Conservation (phyloP, 2,888 invertebrate species). For the Aphodius granarius region DNA sequence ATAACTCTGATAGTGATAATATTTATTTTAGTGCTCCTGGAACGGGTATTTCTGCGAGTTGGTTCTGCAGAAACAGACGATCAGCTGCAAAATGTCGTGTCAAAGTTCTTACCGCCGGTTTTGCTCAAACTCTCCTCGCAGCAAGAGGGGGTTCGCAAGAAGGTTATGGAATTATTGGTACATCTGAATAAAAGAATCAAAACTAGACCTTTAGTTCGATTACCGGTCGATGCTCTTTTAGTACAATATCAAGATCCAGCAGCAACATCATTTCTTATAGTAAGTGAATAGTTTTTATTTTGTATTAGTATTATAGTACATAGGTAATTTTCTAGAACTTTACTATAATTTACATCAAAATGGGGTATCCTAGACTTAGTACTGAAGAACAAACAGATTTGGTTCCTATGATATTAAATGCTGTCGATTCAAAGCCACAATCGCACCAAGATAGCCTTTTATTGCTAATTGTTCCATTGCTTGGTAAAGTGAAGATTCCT, state of each 20-base stretch:
- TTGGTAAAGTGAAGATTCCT: conserved; percentile 60
- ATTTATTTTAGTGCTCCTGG: conserved; percentile 72
- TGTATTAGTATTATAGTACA: background rate
- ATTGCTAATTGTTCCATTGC: conserved; percentile 75
- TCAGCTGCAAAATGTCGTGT: conserved; percentile 78
- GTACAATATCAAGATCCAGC: conserved; percentile 78
- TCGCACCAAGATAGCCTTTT: conserved; percentile 86
- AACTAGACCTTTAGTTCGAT: conserved; percentile 77
- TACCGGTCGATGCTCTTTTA: conserved; percentile 83
- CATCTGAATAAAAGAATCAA: conserved; percentile 91
- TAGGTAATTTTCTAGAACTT: conserved; percentile 72
- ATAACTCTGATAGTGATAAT: conserved; percentile 16
- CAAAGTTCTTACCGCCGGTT: conserved; percentile 84
- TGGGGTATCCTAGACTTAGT: conserved; percentile 84
- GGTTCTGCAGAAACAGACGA: conserved; percentile 90
- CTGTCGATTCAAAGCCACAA: conserved; percentile 78
- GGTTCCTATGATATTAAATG: conserved; percentile 73
- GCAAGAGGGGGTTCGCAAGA: conserved; percentile 75
- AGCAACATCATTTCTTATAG: conserved; percentile 77
- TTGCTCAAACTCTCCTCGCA: conserved; percentile 87
- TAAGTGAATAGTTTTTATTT: conserved; percentile 52
- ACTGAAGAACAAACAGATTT: conserved; percentile 74
- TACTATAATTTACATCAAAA: conserved; percentile 88
- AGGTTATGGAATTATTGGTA: conserved; percentile 84
- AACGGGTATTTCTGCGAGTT: conserved; percentile 84